A percentile compares a stretch with the other conserved stretches of the same genome.
These are phyloP conservation scores for Pomacea maculata DNA, from an alignment of 1,140 invertebrate species.

Conservation along the genomic window DNA sequence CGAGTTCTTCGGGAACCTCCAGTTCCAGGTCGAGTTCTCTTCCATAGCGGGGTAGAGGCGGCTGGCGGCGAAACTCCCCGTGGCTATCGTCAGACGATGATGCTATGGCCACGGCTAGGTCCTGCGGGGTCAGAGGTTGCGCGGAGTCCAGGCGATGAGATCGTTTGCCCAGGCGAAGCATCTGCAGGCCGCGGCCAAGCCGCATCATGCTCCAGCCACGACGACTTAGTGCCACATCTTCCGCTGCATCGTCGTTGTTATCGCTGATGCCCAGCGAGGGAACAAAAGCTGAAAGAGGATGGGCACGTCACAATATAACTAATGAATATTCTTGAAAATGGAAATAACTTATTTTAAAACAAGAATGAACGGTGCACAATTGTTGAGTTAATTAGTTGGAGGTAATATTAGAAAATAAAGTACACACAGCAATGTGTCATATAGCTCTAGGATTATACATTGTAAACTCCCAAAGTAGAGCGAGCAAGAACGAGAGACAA, in stretches of 20 bases:
- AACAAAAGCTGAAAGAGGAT: constrained; percentile 1
- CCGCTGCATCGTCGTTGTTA: constrained; percentile 4
- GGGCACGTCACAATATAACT: background rate
- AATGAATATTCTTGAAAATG: background rate
- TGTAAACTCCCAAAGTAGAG: too few relatives aligned
- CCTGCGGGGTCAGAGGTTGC: constrained; percentile 10
- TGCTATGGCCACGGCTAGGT: constrained; percentile 20
- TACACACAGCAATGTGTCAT: too few relatives aligned
- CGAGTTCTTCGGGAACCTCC: background rate
- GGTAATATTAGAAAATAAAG: too few relatives aligned
- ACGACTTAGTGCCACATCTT: constrained; percentile 29
- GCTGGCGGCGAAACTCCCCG: constrained; percentile 28
- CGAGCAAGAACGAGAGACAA: too few relatives aligned
- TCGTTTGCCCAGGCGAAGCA: constrained; percentile 46
- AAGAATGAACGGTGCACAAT: too few relatives aligned
- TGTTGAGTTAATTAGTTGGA: too few relatives aligned
- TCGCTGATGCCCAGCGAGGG: constrained; percentile 1
- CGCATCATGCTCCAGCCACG: constrained; percentile 47
- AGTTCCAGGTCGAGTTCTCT: constrained; percentile 26
- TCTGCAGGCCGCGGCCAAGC: constrained; percentile 45
- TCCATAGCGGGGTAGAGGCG: constrained; percentile 47
- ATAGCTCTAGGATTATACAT: too few relatives aligned
- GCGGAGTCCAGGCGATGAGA: constrained; percentile 36
- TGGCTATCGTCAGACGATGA: constrained; percentile 13
- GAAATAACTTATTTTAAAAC: too few relatives aligned